phyloP scores from a whole-genome alignment of 1,140 invertebrate genomes.

The Nasonia giraulti region DNA sequence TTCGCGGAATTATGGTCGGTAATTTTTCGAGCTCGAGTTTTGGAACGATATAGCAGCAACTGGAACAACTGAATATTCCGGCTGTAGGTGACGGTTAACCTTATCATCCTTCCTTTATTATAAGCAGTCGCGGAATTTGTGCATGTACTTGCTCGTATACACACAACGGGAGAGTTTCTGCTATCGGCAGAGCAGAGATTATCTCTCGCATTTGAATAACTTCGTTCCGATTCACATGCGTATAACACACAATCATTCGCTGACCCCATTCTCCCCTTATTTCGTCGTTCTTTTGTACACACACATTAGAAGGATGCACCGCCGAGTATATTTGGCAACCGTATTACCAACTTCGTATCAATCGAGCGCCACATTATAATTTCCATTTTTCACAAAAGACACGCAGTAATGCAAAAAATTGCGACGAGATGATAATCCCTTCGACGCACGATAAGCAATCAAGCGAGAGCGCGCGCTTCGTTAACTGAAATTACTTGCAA shows the following conservation, averaged over 20 bases:
- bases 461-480: not conserved
- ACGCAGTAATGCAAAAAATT: too few relatives aligned
- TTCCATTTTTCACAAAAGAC: too few relatives aligned
- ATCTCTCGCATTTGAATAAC: slow-evolving; percentile 20
- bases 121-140: not conserved
- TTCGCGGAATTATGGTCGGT: too few relatives aligned
- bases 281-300: not conserved
- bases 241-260: not conserved
- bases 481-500: not conserved
- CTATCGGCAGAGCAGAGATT: slow-evolving; percentile 26
- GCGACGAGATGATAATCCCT: not conserved
- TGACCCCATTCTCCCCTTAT: not conserved
- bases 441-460: not conserved
- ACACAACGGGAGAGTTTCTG: not conserved
- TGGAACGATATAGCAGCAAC: too few relatives aligned
- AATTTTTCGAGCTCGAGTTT: too few relatives aligned
- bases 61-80: too few relatives aligned
- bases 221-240: not conserved
- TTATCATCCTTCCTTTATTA: slow-evolving; percentile 18
- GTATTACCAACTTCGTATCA: not conserved
- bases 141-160: not conserved
- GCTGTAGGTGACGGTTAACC: not conserved
- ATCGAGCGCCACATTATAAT: too few relatives aligned
- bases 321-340: not conserved
- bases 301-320: not conserved